phyloP scores from a whole-genome alignment of 1,140 invertebrate genomes.

The Harlomillsia oculata region DNA sequence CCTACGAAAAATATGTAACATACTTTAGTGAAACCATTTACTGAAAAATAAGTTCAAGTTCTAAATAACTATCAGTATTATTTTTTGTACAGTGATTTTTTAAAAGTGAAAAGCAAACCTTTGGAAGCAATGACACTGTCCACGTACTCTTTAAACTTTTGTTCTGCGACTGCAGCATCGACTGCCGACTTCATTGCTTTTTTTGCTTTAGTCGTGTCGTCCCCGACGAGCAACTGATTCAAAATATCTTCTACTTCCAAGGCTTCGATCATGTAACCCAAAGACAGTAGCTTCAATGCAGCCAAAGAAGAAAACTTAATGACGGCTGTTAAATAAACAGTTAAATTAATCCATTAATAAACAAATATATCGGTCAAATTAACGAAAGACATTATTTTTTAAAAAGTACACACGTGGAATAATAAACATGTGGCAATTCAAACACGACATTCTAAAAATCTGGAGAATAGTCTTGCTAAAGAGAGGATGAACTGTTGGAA shows the following conservation, averaged over 20 bases:
- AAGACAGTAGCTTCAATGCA: conserved; percentile 64
- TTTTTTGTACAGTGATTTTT: conserved; percentile 6
- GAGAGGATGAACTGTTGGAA: conserved; percentile 84
- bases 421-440: conserved; percentile 60
- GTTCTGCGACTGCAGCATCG: background rate
- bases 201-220: conserved; percentile 8
- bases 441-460: conserved; percentile 58
- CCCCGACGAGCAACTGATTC: conserved; percentile 6
- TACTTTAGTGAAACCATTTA: no score
- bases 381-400: background rate
- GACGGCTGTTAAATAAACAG: no score
- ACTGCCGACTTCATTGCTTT: conserved; percentile 1
- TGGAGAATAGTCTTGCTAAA: conserved; percentile 65
- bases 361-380: no score
- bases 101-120: background rate
- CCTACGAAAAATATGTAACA: no score
- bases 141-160: background rate
- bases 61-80: no score
- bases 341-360: no score
- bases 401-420: conserved; percentile 53
- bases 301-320: conserved; percentile 57
- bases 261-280: conserved; percentile 62
- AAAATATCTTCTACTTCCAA: conserved; percentile 50
- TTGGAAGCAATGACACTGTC: background rate
- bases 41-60: no score